Base-by-base conservation (phyloP, 2,797 vertebrate species). In the Steatocranus sp. region DNA sequence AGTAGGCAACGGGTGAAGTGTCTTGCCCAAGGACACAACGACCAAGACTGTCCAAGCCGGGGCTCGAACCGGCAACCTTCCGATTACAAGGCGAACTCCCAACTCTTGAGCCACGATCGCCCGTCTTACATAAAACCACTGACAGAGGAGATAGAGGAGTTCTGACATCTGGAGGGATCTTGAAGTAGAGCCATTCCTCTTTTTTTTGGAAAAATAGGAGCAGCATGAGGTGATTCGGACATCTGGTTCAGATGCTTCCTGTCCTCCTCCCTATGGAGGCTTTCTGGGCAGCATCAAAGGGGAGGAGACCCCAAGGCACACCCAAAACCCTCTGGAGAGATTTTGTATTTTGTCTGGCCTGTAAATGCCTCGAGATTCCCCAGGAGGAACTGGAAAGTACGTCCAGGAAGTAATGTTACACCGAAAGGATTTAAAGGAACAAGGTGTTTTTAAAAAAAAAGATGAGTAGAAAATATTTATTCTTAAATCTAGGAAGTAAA, bases 401-500 rank as follows among this genome's bases (percentile, higher is more conserved):
- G 6, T 61, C 56, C 1, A n/a, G 56, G 30, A 36, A 34, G 32
- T 5, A 61, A 18, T n/a, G 32, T n/a, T 61, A 20, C 56, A 61
- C 4, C 3, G 2, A 61, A 61, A 20, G 56, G 30, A 36, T 36
- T 61, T 61, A 61, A 20, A 61, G 0, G 56, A 61, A n/a, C 32
- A 61, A 61, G 0, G 32, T 61, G 18, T 61, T 61, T 50, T 9
- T n/a, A n/a, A n/a, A 0, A n/a, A 61, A 56, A 36, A 56, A 1
- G 32, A 58, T 5, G 20, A 68, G 20, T 68, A 41, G n/a, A 41
- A 68, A 25, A 25, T 25, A 25, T 68, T 41, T 68, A 41, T 41
- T 9, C 12, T 68, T 15, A 68, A 41, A 68, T 68, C 36, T 68
- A 41, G 12, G 63, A 41, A 41, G 5, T 25, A 10, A 68, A 23